A percentile compares a stretch with the other conserved stretches of the same genome.
Conservation (phyloP, 2,888 invertebrate genomes). For the Apoda limacodes region DNA sequence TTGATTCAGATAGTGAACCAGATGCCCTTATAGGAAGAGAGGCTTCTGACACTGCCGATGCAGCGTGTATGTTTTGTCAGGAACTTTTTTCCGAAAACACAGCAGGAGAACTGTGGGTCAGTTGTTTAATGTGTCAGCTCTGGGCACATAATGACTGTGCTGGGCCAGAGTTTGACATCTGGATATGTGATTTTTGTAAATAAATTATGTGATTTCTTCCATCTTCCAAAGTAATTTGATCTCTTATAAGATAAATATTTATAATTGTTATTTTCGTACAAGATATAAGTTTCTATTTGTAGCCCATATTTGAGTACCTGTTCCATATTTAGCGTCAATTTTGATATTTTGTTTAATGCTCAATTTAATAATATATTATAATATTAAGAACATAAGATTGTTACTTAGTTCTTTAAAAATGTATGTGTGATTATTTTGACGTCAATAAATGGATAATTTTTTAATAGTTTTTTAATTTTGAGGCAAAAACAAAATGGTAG, state of each 20-base stretch:
- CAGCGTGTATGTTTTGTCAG: constrained; percentile 7
- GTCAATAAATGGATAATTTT: no score
- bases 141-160: constrained; percentile 19
- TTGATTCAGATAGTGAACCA: constrained; percentile 12
- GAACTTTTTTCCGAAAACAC: constrained; percentile 7
- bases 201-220: constrained; percentile 1
- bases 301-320: constrained; percentile 12
- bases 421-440: no score
- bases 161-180: constrained; percentile 16
- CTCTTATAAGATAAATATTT: constrained; percentile 6
- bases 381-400: no score
- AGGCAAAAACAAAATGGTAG: no score
- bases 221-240: constrained; percentile 4
- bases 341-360: constrained; percentile 12
- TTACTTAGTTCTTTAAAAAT: no score
- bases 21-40: constrained; percentile 7
- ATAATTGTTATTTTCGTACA: constrained; percentile 3
- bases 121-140: constrained; percentile 16
- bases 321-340: constrained; percentile 13
- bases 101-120: constrained; percentile 9
- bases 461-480: no score
- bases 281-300: no score
- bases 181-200: no score
- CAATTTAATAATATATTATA: constrained; percentile 10
- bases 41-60: constrained; percentile 10